phyloP scores from a whole-genome alignment of 2,797 vertebrate species.

The Xenops minutus region DNA sequence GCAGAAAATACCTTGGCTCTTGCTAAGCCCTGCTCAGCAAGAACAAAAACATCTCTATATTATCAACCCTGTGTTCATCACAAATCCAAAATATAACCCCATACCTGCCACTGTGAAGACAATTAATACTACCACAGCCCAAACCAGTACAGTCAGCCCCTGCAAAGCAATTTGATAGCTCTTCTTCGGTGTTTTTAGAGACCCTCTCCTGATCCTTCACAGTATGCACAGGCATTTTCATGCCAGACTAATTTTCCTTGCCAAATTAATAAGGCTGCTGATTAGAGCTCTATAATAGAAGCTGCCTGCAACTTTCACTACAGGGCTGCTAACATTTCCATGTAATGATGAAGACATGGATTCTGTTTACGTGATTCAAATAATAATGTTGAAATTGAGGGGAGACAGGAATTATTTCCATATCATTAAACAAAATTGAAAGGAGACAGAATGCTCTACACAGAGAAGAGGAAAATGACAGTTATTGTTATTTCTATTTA shows the following conservation, averaged over 20 bases:
- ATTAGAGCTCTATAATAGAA: neutral
- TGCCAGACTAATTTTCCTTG: neutral
- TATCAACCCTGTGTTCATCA: neutral
- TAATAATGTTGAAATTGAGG: neutral
- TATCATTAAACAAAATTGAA: neutral
- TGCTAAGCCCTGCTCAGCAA: neutral
- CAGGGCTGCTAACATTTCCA: neutral
- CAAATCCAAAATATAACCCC: accelerated
- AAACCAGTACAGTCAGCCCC: neutral
- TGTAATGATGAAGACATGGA: neutral
- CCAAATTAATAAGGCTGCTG: neutral
- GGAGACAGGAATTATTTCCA: neutral
- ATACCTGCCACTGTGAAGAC: neutral
- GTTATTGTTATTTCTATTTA: neutral
- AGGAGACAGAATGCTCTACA: neutral
- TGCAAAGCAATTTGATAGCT: neutral
- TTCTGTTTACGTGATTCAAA: neutral
- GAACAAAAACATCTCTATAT: neutral
- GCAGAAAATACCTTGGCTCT: neutral
- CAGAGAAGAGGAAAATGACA: neutral
- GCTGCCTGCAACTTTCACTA: neutral
- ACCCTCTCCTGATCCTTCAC: neutral
- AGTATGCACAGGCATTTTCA: neutral
- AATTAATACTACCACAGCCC: neutral
- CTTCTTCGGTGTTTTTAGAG: neutral